These are phyloP conservation scores for Pandemis cinnamomeana DNA, from an alignment of 2,888 invertebrate species.

Conservation along the genomic window DNA sequence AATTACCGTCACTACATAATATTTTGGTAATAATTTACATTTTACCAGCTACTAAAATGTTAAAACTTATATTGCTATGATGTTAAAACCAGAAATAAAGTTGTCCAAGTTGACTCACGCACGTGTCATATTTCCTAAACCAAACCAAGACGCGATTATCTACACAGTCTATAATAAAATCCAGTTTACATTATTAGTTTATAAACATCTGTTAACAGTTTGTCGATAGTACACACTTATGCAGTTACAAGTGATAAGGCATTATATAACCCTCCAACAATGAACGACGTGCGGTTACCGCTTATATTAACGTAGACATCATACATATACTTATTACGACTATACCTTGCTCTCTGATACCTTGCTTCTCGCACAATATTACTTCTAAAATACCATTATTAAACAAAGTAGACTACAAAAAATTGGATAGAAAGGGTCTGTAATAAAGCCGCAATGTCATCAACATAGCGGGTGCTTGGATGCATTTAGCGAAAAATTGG, in stretches of 20 bases:
- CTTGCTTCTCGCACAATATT: background rate
- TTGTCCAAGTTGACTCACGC: too few relatives aligned
- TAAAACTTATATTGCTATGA: background rate
- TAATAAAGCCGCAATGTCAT: background rate
- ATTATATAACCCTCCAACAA: constrained; percentile 44
- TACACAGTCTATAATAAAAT: background rate
- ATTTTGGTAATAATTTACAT: background rate
- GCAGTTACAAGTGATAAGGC: constrained; percentile 13
- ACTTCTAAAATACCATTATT: background rate
- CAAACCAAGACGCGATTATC: background rate
- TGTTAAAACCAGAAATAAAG: too few relatives aligned
- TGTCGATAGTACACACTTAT: background rate
- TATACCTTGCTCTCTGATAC: background rate
- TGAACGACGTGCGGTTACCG: constrained; percentile 46
- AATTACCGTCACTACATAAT: background rate
- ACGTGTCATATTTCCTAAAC: background rate
- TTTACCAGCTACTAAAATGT: background rate
- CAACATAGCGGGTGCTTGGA: background rate
- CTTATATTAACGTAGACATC: constrained; percentile 14
- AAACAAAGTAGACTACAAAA: background rate
- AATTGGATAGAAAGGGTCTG: background rate
- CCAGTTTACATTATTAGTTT: background rate
- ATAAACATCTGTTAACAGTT: too few relatives aligned
- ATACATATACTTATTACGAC: background rate
- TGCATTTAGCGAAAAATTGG: constrained; percentile 5